Base-by-base conservation (phyloP, 2,113 vertebrate species). In the Catharus minimus region DNA sequence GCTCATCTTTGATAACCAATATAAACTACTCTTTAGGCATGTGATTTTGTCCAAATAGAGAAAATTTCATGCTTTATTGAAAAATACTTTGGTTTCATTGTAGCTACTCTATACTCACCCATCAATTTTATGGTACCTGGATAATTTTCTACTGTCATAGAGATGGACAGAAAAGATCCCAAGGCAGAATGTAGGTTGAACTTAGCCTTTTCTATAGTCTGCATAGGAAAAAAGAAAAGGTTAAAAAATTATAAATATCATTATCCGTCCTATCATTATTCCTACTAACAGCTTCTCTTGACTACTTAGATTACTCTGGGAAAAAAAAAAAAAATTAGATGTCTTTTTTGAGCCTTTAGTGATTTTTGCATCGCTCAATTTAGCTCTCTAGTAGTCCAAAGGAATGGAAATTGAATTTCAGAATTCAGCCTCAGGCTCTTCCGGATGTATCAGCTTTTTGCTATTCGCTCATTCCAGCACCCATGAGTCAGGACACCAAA, bases 401-500 rank as follows among this genome's bases (percentile, higher is more conserved):
- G 89, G 82, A 95, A 92, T 95, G 82, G 88, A 95, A 93, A 93
- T 93, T 95, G 77, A 94, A 94, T 95, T 95, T 80, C 76, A 95
- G 87, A 89, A 89, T 93, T 92, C 93, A 92, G 87, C 94, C 66
- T 93, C 43, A 94, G 82, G 79, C 88, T 96, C n/a, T 91, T 95
- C 93, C 95, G 88, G 96, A 95, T 96, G 57, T 95, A 94, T 96
- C 90, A 95, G 90, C 79, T 95, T 94, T 95, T 93, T 92, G 76
- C 82, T 95, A 43, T 92, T 93, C 19, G 3, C 71, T 93, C 76
- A 76, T 96, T 96, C 94, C 94, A 96, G 84, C 86, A 95, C 88
- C 73, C 95, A 89, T 96, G 96, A 96, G 91, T 96, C 96, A 97
- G 94, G 94, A 93, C 82, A 96, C 96, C 95, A 97, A 96, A 95